A percentile compares a stretch with the other conserved stretches of the same genome.
phyloP scores from a whole-genome alignment of 1,140 invertebrate species.

The Episyrphus balteatus region DNA sequence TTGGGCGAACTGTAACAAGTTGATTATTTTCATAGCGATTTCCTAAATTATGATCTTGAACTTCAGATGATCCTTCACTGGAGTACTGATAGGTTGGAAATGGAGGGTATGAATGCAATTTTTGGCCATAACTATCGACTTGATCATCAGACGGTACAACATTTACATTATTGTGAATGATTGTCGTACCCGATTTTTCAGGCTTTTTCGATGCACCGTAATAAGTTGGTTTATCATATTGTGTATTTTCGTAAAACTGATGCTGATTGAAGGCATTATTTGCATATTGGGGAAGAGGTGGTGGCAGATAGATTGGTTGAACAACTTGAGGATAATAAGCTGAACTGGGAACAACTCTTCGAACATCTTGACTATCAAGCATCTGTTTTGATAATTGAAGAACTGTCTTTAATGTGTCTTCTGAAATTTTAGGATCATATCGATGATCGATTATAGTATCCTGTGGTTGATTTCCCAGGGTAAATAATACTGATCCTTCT shows the following conservation, averaged over 20 bases:
- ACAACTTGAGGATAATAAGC: constrained; percentile 15
- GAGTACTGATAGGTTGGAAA: constrained; percentile 9
- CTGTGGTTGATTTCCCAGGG: constrained; percentile 11
- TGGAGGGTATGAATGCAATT: constrained; percentile 19
- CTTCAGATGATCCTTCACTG: not conserved
- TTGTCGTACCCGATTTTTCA: constrained; percentile 17
- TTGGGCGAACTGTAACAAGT: not conserved
- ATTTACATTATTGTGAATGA: constrained; percentile 33
- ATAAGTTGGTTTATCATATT: constrained; percentile 8
- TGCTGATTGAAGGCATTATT: constrained; percentile 2
- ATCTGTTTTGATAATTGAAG: constrained; percentile 35
- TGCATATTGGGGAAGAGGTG: constrained; percentile 12
- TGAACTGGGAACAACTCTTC: constrained; percentile 26
- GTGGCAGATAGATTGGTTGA: constrained; percentile 25
- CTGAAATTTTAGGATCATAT: constrained; percentile 28
- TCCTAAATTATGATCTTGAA: not conserved
- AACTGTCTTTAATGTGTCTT: constrained; percentile 34
- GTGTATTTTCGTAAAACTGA: constrained; percentile 10
- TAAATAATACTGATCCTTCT: constrained; percentile 32
- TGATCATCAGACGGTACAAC: constrained; percentile 29
- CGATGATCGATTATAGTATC: constrained; percentile 8
- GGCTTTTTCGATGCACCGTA: not conserved
- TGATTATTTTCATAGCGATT: not conserved
- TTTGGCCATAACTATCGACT: constrained; percentile 27
- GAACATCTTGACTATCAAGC: constrained; percentile 29